Evolutionary conservation across 2,888 invertebrate genomes (phyloP), one percentile per base, ranked within the genome.

Genomic region (Lypha dubia): DNA sequence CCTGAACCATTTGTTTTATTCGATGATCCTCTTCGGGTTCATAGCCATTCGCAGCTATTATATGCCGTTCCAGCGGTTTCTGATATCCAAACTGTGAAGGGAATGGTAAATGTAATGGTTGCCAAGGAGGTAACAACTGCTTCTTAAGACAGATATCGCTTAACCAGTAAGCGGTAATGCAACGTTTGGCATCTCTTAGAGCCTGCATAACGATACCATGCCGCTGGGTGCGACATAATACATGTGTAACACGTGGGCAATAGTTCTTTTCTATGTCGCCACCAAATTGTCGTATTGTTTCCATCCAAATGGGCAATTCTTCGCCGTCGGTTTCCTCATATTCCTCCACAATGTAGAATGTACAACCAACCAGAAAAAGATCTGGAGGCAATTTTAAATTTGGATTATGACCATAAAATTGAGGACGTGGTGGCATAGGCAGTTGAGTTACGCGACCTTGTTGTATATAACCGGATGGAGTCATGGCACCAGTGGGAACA

Each of bases 361-460:
- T 96, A 91, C 98, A 99, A 8, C 98, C 99, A 41, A 98, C 93
- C 60, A 99, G 93, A 92, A 98, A 98, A 74, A 98, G 93, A 88
- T 98, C 97, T 0, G 96, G 95, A 11, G 98, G 98, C 86, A 97
- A 93, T 93, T 97, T 97, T 62, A 98, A 93, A 91, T 96, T 96
- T 13, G 97, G 97, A 93, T 98, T 98, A 93, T 98, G 98, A 0
- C 98, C 98, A 92, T 97, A 97, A 92, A 97, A 98, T 89, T 97
- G 96, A 15, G 95, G 95, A 15, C 95, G 94, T 1, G 95, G 94
- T 9, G 92, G 91, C 87, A 92, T 91, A 22, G 94, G 93, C 4
- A 84, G 24, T 41, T 93, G 93, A 1, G 89, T 89, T 28, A 93
- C 87, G 71, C 88, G 93, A 2, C 88, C 85, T 62, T 89, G 91